Conservation (phyloP, 64 coral and sea anemone species). For the Montipora foliosa region DNA sequence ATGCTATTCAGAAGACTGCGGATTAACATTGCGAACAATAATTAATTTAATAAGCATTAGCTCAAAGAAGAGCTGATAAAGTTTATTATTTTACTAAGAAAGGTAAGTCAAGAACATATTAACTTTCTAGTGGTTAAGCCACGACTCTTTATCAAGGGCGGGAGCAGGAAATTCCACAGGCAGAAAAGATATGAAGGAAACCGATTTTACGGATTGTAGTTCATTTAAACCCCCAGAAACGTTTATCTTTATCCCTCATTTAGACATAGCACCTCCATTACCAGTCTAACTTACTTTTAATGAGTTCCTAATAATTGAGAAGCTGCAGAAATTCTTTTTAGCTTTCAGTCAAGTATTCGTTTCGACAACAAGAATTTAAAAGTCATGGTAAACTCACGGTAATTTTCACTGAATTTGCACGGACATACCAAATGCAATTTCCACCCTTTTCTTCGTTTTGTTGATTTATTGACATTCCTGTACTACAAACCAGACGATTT, state of each 20-base stretch:
- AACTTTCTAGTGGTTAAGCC: background rate
- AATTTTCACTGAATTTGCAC: no score
- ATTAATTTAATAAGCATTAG: background rate
- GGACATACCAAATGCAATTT: background rate
- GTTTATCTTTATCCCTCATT: no score
- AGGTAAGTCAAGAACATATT: conserved; percentile 11
- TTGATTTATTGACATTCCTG: background rate
- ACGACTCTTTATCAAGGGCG: background rate
- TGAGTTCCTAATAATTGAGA: no score
- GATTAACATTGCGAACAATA: background rate
- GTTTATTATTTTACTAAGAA: conserved; percentile 16
- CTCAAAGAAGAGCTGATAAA: background rate
- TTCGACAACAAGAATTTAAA: no score
- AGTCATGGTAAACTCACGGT: no score
- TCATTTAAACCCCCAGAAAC: no score
- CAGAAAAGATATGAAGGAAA: background rate
- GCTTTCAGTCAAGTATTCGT: no score
- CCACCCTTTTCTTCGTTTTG: background rate
- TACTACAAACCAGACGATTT: background rate
- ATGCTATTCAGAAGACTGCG: no score
- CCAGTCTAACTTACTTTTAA: no score
- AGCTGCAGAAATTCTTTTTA: no score
- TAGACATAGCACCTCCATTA: no score
- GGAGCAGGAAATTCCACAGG: background rate
- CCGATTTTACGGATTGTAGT: no score